Conservation (phyloP, 2,888 invertebrate genomes). For the Linyphia triangularis region DNA sequence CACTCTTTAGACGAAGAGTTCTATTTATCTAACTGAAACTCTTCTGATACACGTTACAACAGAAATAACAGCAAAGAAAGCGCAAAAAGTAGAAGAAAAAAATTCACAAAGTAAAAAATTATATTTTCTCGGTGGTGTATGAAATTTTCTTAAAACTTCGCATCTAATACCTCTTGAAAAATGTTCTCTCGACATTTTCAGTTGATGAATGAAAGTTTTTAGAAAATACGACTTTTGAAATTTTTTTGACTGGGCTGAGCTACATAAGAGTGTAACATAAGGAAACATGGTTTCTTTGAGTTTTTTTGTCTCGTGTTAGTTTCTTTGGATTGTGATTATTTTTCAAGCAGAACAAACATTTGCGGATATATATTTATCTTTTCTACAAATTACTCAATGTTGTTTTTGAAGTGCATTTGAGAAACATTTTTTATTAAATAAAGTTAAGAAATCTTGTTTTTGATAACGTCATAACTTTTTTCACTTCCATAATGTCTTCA, state of each 20-base stretch:
- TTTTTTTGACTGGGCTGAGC: conserved; percentile 19
- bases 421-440: not conserved
- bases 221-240: conserved; percentile 47
- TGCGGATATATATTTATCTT: not conserved
- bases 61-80: not conserved
- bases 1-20: conserved; percentile 30
- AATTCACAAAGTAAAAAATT: conserved; percentile 24
- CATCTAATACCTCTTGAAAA: conserved; percentile 57
- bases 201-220: conserved; percentile 60
- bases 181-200: conserved; percentile 47
- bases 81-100: not conserved
- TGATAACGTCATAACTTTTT: too few relatives aligned
- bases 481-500: too few relatives aligned
- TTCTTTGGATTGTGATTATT: conserved; percentile 46
- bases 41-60: not conserved
- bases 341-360: conserved; percentile 41
- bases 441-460: not conserved
- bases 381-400: conserved; percentile 6
- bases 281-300: not conserved
- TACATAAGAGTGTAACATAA: conserved; percentile 15
- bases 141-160: conserved; percentile 43
- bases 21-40: conserved; percentile 54
- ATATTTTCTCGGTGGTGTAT: conserved; percentile 23
- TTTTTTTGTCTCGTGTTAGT: conserved; percentile 2
- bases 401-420: conserved; percentile 12